Evolutionary conservation across 2,797 vertebrate species (phyloP), one percentile per base, ranked within the genome.

Genomic region (Stomatorhinus walkeri): DNA sequence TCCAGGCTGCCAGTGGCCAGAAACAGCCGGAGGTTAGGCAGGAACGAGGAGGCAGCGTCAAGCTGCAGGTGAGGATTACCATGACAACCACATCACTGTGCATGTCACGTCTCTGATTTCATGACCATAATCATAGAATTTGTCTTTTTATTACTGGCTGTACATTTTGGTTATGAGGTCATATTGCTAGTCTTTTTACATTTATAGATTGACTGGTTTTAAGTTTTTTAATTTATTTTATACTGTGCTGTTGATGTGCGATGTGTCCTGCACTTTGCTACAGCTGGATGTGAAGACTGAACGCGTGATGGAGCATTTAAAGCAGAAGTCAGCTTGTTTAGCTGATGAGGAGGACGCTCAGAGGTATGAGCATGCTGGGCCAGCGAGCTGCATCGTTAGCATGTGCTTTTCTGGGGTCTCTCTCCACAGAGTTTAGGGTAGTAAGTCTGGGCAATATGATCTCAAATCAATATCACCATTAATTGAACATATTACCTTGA

Each of bases 331-430:
- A 94, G 96, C 94, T 94, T 97, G 97, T 90, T 97, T 97, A 89
- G 96, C 97, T 24, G 98, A 99, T 92, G 95, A 97, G 89, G 98
- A 99, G 93, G 98, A 99, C 93, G 99, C 99, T 94, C 98, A 99
- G 94, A 98, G 98, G 98, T 97, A 94, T 94, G 85, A 51, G n/a
- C 3, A 0, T 61, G 52, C 1, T n/a, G 12, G 87, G n/a, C 56
- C 32, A 4, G 36, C 4, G 43, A 24, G 40, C 81, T 52, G 83
- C 24, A 52, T 10, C 49, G 3, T 16, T 14, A 24, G 46, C 22
- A 32, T 51, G 16, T n/a, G 19, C 76, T 36, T 72, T 36, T 16
- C 32, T 36, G 64, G 12, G 64, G 64, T 16, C 10, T 36, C 36
- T 43, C 36, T 8, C 14, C 72, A 43, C 14, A 40, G 2, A 43